These are phyloP conservation scores for Crotalus tigris DNA, from an alignment of 2,113 vertebrate species.

Conservation along the genomic window DNA sequence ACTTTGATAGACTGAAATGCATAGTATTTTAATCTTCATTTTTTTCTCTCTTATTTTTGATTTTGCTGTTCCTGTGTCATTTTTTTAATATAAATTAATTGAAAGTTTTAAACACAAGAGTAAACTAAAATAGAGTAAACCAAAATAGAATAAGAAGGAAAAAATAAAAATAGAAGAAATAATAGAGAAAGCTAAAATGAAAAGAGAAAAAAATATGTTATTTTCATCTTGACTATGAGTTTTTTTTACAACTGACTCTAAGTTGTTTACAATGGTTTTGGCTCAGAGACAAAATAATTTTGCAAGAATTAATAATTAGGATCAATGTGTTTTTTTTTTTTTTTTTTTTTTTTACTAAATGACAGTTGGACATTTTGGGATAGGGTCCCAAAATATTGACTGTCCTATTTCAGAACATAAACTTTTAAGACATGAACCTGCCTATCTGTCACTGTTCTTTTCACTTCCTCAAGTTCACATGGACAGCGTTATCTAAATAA, in stretches of 20 bases:
- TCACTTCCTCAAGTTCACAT: not conserved
- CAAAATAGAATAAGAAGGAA: not conserved
- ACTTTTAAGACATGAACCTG: not conserved
- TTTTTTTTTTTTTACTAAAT: not conserved
- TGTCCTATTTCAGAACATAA: not conserved
- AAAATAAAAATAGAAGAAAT: not conserved
- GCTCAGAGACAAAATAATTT: not conserved
- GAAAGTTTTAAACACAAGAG: not conserved
- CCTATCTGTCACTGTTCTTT: not conserved
- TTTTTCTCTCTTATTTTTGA: not conserved
- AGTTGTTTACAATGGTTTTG: not conserved
- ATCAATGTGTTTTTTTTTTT: not conserved
- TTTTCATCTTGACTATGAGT: not conserved
- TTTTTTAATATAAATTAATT: not conserved
- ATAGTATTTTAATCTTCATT: not conserved
- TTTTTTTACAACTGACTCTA: not conserved
- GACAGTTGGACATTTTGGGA: not conserved
- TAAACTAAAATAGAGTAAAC: not conserved
- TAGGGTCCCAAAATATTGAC: not conserved
- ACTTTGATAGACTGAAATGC: not conserved
- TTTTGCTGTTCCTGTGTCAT: not conserved
- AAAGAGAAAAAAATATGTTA: not conserved
- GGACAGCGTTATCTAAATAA: not conserved
- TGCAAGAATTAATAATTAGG: not conserved
- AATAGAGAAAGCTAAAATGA: not conserved